Conservation (phyloP, 2,113 vertebrate species). For the Sphaerodactylus townsendi region DNA sequence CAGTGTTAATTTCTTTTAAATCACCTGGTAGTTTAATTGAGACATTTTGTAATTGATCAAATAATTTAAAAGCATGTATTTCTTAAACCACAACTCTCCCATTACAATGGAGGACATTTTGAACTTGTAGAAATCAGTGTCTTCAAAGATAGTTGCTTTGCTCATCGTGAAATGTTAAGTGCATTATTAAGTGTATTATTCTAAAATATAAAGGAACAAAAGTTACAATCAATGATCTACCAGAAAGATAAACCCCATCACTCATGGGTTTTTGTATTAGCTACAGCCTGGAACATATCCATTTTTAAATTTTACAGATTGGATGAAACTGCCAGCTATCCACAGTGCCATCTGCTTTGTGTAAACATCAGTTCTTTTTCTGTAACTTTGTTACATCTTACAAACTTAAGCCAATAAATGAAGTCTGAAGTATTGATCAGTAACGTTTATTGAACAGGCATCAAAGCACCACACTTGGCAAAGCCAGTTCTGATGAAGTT, state of each 20-base stretch:
- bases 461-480: no score
- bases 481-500: no score
- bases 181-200: neutral
- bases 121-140: neutral
- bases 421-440: no score
- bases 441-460: no score
- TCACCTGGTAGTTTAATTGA: no score
- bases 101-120: neutral
- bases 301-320: conserved; percentile 25
- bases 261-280: conserved; percentile 19
- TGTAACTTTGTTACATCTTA: neutral
- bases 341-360: conserved; percentile 5
- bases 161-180: neutral
- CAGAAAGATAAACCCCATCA: conserved; percentile 17
- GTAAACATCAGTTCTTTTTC: conserved; percentile 13
- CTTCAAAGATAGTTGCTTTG: neutral
- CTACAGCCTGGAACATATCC: conserved; percentile 20
- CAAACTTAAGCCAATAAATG: no score
- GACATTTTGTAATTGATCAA: no score
- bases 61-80: neutral
- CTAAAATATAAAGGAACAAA: neutral
- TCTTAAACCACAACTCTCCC: neutral
- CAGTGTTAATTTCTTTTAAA: no score
- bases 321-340: conserved; percentile 1
- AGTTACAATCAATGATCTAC: neutral